Conservation (phyloP, 1,140 invertebrate genomes). For the Cherax destructor region DNA sequence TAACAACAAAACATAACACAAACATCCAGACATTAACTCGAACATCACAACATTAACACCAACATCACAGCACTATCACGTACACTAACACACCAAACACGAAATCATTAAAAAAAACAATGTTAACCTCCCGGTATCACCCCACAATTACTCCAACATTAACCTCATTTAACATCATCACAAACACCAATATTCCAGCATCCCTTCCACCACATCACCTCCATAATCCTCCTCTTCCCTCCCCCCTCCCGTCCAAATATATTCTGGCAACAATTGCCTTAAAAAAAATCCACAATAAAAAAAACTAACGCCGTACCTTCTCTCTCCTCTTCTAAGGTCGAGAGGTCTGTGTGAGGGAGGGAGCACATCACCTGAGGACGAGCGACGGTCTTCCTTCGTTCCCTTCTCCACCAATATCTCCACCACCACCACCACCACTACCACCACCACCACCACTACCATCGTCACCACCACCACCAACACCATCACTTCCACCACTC, state of each 20-base stretch:
- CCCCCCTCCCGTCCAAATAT: background rate
- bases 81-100: background rate
- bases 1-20: no score
- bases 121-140: background rate
- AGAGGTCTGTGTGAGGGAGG: constrained; percentile 60
- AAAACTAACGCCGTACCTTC: constrained; percentile 61
- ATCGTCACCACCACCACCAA: constrained; percentile 22
- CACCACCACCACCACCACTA: constrained; percentile 47
- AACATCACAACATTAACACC: no score
- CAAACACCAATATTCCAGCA: background rate
- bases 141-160: no score
- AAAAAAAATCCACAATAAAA: background rate
- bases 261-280: constrained; percentile 13
- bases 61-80: background rate
- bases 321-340: constrained; percentile 69
- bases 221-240: background rate
- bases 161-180: background rate
- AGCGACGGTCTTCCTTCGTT: constrained; percentile 54
- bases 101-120: background rate
- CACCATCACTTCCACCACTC: background rate
- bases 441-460: constrained; percentile 15
- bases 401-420: constrained; percentile 60
- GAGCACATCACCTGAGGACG: constrained; percentile 49
- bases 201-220: background rate
- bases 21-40: no score